A percentile compares a stretch with the other conserved stretches of the same genome.
phyloP scores from a whole-genome alignment of 2,797 vertebrate species.

The Taenioides sp. region DNA sequence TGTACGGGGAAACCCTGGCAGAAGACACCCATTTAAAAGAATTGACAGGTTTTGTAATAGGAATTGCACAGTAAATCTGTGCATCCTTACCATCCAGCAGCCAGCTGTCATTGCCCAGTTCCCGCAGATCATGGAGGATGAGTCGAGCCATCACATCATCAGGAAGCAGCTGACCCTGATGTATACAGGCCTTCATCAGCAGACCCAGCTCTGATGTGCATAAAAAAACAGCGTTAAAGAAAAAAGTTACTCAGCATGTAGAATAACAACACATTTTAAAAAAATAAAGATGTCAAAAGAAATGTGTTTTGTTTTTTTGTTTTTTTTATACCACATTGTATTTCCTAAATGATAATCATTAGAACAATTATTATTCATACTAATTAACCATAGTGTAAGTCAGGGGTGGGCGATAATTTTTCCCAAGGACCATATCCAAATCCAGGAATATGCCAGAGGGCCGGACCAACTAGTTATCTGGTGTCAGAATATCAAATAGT shows the following conservation, averaged over 20 bases:
- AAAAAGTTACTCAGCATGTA: background rate
- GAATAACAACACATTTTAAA: too few relatives aligned
- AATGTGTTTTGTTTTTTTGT: too few relatives aligned
- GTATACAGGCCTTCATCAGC: slow-evolving; percentile 91
- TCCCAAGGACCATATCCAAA: too few relatives aligned
- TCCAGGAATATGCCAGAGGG: too few relatives aligned
- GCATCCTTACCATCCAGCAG: slow-evolving; percentile 87
- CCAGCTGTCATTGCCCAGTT: slow-evolving; percentile 79
- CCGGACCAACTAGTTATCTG: too few relatives aligned
- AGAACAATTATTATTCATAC: too few relatives aligned
- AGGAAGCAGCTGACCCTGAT: slow-evolving; percentile 91
- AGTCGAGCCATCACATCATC: slow-evolving; percentile 92
- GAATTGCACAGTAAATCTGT: background rate
- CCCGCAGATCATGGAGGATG: slow-evolving; percentile 84
- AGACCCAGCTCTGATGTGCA: slow-evolving; percentile 86
- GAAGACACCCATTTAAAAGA: background rate
- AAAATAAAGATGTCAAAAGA: too few relatives aligned
- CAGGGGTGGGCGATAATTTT: too few relatives aligned
- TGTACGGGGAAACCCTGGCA: slow-evolving; percentile 93
- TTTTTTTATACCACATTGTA: too few relatives aligned
- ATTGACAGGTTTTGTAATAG: background rate
- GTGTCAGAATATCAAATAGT: background rate
- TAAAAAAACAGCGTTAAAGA: background rate
- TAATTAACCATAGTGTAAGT: too few relatives aligned
- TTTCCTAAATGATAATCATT: too few relatives aligned